phyloP scores from a whole-genome alignment of 1,140 invertebrate species.

The Diachasmimorpha longicaudata region DNA sequence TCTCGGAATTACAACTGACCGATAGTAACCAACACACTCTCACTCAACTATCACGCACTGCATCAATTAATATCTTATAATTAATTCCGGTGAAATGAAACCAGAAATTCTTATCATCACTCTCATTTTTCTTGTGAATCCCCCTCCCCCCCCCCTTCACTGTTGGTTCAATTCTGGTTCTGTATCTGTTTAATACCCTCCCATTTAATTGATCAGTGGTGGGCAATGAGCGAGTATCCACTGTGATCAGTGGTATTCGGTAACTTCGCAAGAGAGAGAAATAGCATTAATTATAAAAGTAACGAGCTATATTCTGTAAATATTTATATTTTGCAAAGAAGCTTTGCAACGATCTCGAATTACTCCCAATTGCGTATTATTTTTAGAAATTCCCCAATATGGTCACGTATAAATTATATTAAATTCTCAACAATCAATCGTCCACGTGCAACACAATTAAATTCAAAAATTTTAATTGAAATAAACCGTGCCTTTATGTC shows the following conservation, averaged over 20 bases:
- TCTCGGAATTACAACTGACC: constrained; percentile 15
- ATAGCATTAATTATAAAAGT: constrained; percentile 31
- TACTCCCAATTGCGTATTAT: too few species aligned
- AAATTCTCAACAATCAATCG: too few species aligned
- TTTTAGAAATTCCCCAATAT: too few species aligned
- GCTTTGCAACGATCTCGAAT: too few species aligned
- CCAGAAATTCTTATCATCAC: constrained; percentile 6
- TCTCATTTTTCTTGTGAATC: not conserved
- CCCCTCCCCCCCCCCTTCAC: too few species aligned
- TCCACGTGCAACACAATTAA: too few species aligned
- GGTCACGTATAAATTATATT: too few species aligned
- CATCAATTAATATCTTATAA: constrained; percentile 22
- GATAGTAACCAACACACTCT: not conserved
- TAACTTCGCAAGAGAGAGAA: not conserved
- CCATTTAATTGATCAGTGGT: constrained; percentile 2
- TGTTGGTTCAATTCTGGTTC: not conserved
- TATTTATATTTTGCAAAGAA: too few species aligned
- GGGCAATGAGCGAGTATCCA: not conserved
- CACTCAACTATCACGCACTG: not conserved
- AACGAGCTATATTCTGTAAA: too few species aligned
- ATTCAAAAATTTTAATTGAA: too few species aligned
- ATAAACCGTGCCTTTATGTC: not conserved
- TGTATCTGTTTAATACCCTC: not conserved
- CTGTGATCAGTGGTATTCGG: not conserved
- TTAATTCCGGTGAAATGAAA: constrained; percentile 11